Conservation (phyloP, 1,140 invertebrate species). For the Drosophila lacertosa region DNA sequence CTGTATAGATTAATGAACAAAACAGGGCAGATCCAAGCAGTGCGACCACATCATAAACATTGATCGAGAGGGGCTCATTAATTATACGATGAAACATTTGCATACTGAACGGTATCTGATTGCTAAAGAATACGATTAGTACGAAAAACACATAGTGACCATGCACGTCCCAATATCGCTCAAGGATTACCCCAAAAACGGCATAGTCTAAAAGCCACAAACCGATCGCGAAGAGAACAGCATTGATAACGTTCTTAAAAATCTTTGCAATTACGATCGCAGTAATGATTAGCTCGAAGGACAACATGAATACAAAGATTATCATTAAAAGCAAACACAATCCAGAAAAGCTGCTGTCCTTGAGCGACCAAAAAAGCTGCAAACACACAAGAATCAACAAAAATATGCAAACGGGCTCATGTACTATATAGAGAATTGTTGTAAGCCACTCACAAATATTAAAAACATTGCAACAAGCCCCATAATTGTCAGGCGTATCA, state of each 20-base stretch:
- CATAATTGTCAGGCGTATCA: constrained; percentile 47
- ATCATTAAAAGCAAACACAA: constrained; percentile 12
- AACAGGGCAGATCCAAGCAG: constrained; percentile 35
- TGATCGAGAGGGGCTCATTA: constrained; percentile 5
- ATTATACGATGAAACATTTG: constrained; percentile 36
- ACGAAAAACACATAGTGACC: constrained; percentile 47
- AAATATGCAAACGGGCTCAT: too few species aligned
- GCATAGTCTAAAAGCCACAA: constrained; percentile 69
- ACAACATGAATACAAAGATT: constrained; percentile 43
- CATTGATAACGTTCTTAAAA: constrained; percentile 46
- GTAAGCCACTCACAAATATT: constrained; percentile 44
- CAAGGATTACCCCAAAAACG: constrained; percentile 53
- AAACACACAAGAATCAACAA: constrained; percentile 2
- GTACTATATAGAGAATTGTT: background rate
- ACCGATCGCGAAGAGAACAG: constrained; percentile 45
- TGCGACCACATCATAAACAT: constrained; percentile 13
- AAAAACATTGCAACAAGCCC: constrained; percentile 24
- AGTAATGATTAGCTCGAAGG: constrained; percentile 49
- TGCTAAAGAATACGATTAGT: constrained; percentile 61
- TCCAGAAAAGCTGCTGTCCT: background rate
- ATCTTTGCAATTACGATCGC: constrained; percentile 60
- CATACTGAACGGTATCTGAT: constrained; percentile 60
- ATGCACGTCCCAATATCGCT: constrained; percentile 49
- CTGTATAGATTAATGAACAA: constrained; percentile 21
- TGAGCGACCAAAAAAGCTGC: constrained; percentile 40